Conservation (phyloP, 2,797 vertebrate species). For the Schizothorax lantsangensis region DNA sequence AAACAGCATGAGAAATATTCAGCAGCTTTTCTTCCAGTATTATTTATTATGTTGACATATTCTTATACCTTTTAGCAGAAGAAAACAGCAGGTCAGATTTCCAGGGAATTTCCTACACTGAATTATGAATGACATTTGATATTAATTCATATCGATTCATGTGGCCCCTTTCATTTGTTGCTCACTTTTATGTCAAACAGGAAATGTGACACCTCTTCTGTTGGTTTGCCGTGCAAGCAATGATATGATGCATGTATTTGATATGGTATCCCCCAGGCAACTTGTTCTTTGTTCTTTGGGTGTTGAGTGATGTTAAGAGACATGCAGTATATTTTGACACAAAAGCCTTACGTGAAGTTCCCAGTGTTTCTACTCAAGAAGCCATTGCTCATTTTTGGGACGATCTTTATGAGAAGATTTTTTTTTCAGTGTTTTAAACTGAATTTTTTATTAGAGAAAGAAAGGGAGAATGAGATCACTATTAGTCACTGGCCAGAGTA, state of each 20-base stretch:
- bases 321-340: neutral
- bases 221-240: neutral
- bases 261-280: neutral
- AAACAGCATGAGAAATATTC: neutral
- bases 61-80: neutral
- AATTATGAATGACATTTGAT: neutral
- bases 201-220: conserved; percentile 1
- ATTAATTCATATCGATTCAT: neutral
- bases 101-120: neutral
- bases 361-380: neutral
- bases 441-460: neutral
- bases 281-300: neutral
- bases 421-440: neutral
- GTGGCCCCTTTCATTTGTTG: conserved; percentile 14
- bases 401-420: neutral
- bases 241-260: conserved; percentile 1
- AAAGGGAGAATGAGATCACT: neutral
- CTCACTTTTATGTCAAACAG: neutral
- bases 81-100: neutral
- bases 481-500: neutral
- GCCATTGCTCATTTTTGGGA: neutral
- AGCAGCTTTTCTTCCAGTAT: neutral
- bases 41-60: neutral
- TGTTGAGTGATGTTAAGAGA: conserved; percentile 7
- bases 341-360: neutral